Conservation (phyloP, 2,113 vertebrate genomes). For the Aramus guarauna region DNA sequence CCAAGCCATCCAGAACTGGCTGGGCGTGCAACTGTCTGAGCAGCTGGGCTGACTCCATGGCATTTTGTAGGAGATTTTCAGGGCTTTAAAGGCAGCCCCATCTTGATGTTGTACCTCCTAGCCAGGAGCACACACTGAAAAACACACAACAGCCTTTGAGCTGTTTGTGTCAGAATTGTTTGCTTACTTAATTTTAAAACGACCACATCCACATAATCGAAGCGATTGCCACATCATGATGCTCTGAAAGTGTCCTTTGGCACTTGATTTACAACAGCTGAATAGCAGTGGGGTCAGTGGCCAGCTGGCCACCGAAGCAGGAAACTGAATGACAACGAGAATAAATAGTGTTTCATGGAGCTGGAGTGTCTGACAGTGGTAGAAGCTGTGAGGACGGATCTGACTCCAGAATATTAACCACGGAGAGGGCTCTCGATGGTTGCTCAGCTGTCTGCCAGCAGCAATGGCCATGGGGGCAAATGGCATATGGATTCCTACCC, state of each 20-base stretch:
- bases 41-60: not conserved
- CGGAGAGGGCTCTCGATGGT: not conserved
- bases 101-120: not conserved
- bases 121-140: not conserved
- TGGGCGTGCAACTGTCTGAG: rapidly evolving
- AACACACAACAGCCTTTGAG: not conserved
- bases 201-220: rapidly evolving
- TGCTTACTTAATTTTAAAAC: not conserved
- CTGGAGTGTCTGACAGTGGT: not conserved
- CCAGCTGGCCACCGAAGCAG: constrained; percentile 4
- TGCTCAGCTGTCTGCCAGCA: not conserved
- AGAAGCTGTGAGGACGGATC: not conserved
- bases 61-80: not conserved
- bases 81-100: not conserved
- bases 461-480: not conserved
- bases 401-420: not conserved
- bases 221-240: not conserved
- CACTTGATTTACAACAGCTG: not conserved
- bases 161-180: not conserved
- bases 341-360: not conserved
- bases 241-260: constrained; percentile 19
- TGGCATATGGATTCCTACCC: not conserved
- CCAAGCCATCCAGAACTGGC: not conserved
- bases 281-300: not conserved
- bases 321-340: not conserved